Base-by-base conservation (phyloP, 2,797 vertebrate genomes). In the Fistularia tabacaria region DNA sequence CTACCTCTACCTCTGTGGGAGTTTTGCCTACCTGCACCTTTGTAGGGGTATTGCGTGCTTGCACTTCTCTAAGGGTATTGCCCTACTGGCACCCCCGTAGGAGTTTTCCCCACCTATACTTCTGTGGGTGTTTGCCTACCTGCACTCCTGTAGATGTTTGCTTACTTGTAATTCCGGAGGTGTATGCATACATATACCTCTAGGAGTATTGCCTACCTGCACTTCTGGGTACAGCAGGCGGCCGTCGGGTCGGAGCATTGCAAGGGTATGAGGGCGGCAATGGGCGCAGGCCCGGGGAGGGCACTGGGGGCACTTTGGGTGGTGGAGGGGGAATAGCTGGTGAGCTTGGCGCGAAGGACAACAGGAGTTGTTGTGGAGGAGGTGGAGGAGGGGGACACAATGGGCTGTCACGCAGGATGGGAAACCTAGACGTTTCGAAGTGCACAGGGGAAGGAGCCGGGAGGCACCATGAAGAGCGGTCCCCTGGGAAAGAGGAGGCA, bases 211-310 rank as follows among this genome's bases (percentile, higher is more conserved):
- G 25, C 25, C 25, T 25, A 25, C 25, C 25, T 25, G 25, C 65
- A 56, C 65, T 65, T 45, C 84, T 77, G 38, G 91, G 91, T n/a
- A 92, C 80, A 15, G 89, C 90, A 7, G 91, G 91, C 0, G 91
- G 91, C 2, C 89, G 84, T 40, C 91, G 79, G 41, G 83, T 89
- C 0, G 85, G 86, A 50, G 90, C 92, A 0, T 90, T 76, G 36
- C 75, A 88, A 0, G 90, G 87, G 14, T 91, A 92, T 0, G 90
- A 89, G 0, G 90, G 89, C 0, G 90, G 89, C 45, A 93, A 86
- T 0, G 88, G 75, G 66, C 91, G 93, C 48, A 87, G 82, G 47
- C 86, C 25, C 3, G 90, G 84, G 0, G 86, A 81, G 38, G 90
- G 87, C 73, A 90, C 54, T 14, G 89, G 77, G 1, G 92, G 85